Percentiles rank a stretch among this genome's conserved stretches.
These are phyloP conservation scores for Gortyna flavago DNA, from an alignment of 2,888 invertebrate species.

Conservation along the genomic window DNA sequence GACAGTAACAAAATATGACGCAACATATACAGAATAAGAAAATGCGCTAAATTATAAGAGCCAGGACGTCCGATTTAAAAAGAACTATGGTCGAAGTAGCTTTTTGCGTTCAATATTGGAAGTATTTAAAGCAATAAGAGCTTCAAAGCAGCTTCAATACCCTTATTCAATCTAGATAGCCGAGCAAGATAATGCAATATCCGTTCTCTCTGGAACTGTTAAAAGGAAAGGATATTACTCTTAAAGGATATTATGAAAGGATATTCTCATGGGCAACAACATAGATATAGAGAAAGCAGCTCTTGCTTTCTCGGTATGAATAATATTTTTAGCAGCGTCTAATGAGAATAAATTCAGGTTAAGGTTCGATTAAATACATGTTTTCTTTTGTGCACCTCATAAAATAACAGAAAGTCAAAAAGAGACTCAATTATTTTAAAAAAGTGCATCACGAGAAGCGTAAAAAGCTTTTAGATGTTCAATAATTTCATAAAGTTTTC, in stretches of 20 bases:
- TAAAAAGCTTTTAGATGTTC: no score
- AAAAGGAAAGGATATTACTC: background rate
- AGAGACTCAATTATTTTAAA: no score
- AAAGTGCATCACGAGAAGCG: no score
- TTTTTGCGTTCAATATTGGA: background rate
- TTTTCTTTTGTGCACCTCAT: no score
- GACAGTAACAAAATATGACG: background rate
- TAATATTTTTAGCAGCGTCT: no score
- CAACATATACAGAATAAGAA: conserved; percentile 1
- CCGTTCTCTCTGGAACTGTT: background rate
- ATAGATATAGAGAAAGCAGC: background rate
- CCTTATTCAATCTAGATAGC: background rate
- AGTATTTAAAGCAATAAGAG: background rate
- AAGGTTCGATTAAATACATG: no score
- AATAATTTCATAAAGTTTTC: no score
- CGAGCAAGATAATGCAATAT: background rate
- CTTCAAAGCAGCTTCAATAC: background rate
- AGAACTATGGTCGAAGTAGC: no score
- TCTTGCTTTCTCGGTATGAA: background rate
- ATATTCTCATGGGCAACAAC: background rate
- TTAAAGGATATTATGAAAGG: background rate
- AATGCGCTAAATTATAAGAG: background rate
- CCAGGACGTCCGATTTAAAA: background rate
- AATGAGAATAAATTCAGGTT: no score
- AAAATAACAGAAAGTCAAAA: no score